Evolutionary conservation across 2,113 vertebrate genomes (phyloP).

Genomic region (Lanius ludovicianus): DNA sequence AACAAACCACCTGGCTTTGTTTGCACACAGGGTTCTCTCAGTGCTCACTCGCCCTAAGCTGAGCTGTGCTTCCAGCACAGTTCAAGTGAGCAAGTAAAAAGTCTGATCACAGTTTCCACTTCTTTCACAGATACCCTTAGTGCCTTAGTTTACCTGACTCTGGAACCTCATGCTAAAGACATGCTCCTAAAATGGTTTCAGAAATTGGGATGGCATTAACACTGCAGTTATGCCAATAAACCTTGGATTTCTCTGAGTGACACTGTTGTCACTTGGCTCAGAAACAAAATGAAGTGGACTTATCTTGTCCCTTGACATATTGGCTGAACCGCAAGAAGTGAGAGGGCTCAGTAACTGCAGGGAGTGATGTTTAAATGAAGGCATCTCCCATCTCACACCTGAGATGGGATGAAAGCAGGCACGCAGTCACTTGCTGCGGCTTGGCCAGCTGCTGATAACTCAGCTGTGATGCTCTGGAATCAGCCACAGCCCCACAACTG

Average conservation of each 20-base stretch:
- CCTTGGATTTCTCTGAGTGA: background rate
- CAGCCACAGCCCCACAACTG: background rate
- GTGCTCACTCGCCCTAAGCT: background rate
- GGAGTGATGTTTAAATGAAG: background rate
- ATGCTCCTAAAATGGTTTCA: background rate
- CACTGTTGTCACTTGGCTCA: background rate
- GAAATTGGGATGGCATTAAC: background rate
- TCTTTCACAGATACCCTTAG: background rate
- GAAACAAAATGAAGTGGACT: background rate
- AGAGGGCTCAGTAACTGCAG: background rate
- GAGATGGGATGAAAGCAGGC: background rate
- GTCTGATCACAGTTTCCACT: background rate
- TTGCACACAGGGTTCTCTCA: background rate
- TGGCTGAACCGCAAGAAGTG: background rate
- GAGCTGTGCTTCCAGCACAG: background rate
- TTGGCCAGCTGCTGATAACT: background rate
- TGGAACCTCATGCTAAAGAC: background rate
- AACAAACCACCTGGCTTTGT: background rate
- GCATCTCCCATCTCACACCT: background rate
- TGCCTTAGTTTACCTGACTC: background rate
- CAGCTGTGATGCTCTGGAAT: background rate
- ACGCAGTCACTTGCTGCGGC: background rate
- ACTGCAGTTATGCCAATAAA: background rate
- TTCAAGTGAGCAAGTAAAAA: background rate
- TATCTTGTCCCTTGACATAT: background rate